Evolutionary conservation across 2,113 vertebrate species (phyloP), one percentile per base, ranked within the genome.

Genomic region (Anoura caudifer): DNA sequence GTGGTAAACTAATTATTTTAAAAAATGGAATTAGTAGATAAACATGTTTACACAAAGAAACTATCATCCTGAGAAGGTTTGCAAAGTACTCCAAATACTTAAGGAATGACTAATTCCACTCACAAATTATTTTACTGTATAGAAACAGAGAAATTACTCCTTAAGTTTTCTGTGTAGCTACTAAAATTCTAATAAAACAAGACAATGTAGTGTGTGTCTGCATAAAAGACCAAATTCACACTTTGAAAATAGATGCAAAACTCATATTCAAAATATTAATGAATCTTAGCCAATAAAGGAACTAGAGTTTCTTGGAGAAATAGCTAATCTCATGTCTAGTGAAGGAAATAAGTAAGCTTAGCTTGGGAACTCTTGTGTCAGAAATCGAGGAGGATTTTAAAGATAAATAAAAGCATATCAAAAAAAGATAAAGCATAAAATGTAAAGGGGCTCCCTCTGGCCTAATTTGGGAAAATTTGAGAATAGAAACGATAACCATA

Each of bases 1-100:
- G 65, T 95, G 52, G n/a, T 43, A 94, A 94, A 94, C 41, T 31
- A 95, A 90, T 92, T 81, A 73, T 50, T 61, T 61, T 85, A 11
- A 93, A 28, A 94, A 56, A 86, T 69, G 3, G 12, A 70, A 52
- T 94, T 41, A 70, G 7, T 92, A 28, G 33, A 56, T 69, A 90
- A 80, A 88, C 31, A 76, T 16, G 9, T 69, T 93, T 89, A 92
- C 43, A 81, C 28, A 70, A 81, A 92, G 43, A 86, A 84, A 94
- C 7, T 11, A 63, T 72, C 14, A 59, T 63, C 38, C 41, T 91
- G 36, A 87, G 76, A 92, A 90, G 50, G 22, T n/a, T 92, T 65
- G 33, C 15, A 75, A 73, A 92, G 80, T 43, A 86, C 17, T 81
- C 17, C 16, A 91, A 75, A 84, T 6, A 89, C 43, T 65, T 75